Conservation (phyloP, 2,113 vertebrate genomes). For the Podocnemis expansa region DNA sequence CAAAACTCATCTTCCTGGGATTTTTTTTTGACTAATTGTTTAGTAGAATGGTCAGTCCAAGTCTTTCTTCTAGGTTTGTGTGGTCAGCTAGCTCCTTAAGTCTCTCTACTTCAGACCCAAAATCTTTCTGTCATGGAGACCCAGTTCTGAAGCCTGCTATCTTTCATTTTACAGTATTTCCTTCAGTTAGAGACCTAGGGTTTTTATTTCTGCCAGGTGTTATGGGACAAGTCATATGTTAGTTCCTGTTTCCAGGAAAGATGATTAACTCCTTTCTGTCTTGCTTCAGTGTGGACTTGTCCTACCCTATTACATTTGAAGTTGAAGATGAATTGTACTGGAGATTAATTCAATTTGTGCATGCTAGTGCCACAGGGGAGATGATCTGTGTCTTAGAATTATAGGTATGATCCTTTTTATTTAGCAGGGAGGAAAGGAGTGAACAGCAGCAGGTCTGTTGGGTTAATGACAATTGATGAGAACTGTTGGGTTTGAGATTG, state of each 20-base stretch:
- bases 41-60: neutral
- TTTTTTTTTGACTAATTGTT: neutral
- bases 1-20: neutral
- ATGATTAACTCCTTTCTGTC: neutral
- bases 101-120: neutral
- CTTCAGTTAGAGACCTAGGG: neutral
- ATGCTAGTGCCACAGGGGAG: neutral
- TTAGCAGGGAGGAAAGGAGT: neutral
- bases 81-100: neutral
- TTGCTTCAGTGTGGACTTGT: neutral
- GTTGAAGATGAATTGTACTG: neutral
- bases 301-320: neutral
- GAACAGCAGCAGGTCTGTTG: neutral
- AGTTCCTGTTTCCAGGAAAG: neutral
- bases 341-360: neutral
- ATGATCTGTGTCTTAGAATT: neutral
- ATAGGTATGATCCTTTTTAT: neutral
- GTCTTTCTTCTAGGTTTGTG: neutral
- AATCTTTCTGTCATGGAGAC: neutral
- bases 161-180: neutral
- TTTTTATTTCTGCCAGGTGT: neutral
- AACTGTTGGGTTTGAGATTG: neutral
- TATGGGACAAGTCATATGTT: neutral
- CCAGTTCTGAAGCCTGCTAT: neutral
- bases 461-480: neutral